Evolutionary conservation across 2,888 invertebrate genomes (phyloP), one percentile per base, ranked within the genome.

Genomic region (Dorcus parallelipipedus): DNA sequence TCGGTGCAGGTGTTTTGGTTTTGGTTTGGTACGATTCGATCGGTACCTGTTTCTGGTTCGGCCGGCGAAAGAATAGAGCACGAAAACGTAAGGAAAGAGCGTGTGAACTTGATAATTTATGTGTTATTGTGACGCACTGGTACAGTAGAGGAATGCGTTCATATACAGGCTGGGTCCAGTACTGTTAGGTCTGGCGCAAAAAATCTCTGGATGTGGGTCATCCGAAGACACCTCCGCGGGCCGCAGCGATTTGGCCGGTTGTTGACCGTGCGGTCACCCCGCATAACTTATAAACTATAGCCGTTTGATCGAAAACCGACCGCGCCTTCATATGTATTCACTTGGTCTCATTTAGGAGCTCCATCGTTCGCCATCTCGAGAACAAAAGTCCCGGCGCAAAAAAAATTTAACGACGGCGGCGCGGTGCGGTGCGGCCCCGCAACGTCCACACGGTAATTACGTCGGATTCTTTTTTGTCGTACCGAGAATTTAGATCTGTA

Each of bases 191-290:
- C 67, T 64, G 69, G 66, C 66, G 71, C 71, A 71, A 72, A 71
- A 67, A 71, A 68, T 64, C 67, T 62, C 56, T 54, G 61, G 69
- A 72, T 70, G 70, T 72, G 69, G 72, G 72, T 72, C 71, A 74
- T 68, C 69, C 66, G 71, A 72, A 71, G 71, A 73, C 69, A 71
- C 69, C 70, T 71, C 70, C 71, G 70, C 70, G 72, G 72, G 69
- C 71, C 69, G 66, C 67, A 71, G 65, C 70, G 73, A 73, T 74
- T 74, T 74, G 73, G 75, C 74, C 74, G 74, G 75, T 75, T 75
- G 73, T 74, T 74, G 74, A 74, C 75, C 75, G 75, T 67, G 64
- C 69, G 69, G 68, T 70, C 71, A 70, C 69, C 69, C 69, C 67
- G 69, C 72, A 71, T 71, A 69, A 69, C 72, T 69, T 67, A 61